Evolutionary conservation across 2,113 vertebrate genomes (phyloP).

Genomic region (Rhinolophus ferrumequinum): DNA sequence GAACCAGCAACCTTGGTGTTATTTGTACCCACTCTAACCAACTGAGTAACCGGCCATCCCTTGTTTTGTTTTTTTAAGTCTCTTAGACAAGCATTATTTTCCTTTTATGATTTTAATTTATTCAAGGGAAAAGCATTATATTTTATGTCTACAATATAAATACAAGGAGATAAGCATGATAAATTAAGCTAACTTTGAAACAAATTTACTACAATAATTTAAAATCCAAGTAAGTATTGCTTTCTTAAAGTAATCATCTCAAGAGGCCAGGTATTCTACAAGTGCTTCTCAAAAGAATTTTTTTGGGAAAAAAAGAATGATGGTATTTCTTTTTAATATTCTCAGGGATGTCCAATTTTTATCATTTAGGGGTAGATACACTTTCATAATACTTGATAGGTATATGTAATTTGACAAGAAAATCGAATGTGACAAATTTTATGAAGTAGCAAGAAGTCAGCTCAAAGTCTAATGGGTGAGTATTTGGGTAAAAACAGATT

Average conservation of each 20-base stretch:
- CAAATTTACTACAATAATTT: background rate
- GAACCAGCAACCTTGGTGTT: no score
- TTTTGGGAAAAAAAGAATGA: background rate
- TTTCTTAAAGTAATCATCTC: background rate
- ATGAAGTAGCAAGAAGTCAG: background rate
- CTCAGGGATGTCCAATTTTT: background rate
- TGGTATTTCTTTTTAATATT: background rate
- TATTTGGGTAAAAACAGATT: background rate
- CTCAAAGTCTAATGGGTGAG: background rate
- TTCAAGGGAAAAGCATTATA: background rate
- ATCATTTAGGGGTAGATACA: background rate
- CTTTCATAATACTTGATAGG: background rate
- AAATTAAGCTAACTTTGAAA: slow-evolving; percentile 29
- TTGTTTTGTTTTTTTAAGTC: background rate
- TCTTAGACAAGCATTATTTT: background rate
- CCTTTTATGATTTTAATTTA: slow-evolving; percentile 10
- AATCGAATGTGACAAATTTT: background rate
- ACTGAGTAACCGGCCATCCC: no score
- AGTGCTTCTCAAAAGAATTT: background rate
- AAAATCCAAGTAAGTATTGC: background rate
- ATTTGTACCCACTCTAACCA: no score
- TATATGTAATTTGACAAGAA: slow-evolving; percentile 17
- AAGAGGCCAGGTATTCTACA: background rate
- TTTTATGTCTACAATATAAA: background rate
- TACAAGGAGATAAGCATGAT: background rate